Percentiles rank a stretch among this genome's conserved stretches.
phyloP scores from a whole-genome alignment of 53 echinoderm and acorn worm species.

The Paelopatides confundens region DNA sequence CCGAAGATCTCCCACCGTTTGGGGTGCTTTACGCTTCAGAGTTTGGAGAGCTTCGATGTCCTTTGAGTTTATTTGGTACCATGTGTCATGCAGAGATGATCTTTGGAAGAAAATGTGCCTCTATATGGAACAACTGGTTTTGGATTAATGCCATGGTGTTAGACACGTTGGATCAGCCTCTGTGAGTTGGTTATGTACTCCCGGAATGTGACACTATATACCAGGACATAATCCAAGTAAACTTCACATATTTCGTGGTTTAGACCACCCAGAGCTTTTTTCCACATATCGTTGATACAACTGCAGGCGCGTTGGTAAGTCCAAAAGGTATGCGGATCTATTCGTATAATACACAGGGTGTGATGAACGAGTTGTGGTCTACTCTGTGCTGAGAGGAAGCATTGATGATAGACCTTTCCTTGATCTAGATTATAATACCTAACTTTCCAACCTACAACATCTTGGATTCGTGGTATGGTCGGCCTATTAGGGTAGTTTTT shows the following conservation, averaged over 20 bases:
- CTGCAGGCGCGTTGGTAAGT: slow-evolving; percentile 64
- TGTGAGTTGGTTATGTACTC: slow-evolving; percentile 52
- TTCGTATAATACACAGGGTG: no score
- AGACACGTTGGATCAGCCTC: slow-evolving; percentile 51
- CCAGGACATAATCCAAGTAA: slow-evolving; percentile 13
- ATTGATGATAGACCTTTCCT: slow-evolving; percentile 61
- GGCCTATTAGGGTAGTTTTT: slow-evolving; percentile 23
- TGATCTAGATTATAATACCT: slow-evolving; percentile 44
- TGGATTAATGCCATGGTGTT: slow-evolving; percentile 56
- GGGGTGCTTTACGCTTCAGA: slow-evolving; percentile 3
- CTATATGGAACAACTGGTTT: slow-evolving; percentile 58
- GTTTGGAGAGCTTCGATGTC: slow-evolving; percentile 20
- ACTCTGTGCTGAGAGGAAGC: slow-evolving; percentile 32
- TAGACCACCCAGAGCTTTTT: slow-evolving; percentile 24
- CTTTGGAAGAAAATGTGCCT: slow-evolving; percentile 60
- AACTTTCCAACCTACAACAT: slow-evolving; percentile 37
- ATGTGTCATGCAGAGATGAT: slow-evolving; percentile 29
- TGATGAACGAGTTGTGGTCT: slow-evolving; percentile 55
- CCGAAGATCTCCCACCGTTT: slow-evolving; percentile 55
- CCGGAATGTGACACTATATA: slow-evolving; percentile 60
- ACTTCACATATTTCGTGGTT: no score
- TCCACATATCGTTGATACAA: no score
- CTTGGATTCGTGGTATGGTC: slow-evolving; percentile 26
- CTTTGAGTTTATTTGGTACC: slow-evolving; percentile 5
- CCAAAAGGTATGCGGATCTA: slow-evolving; percentile 74